These are phyloP conservation scores for Cassiopea andromeda DNA, from an alignment of 30 jellyfish, hydroid and myxozoan species.

Conservation along the genomic window DNA sequence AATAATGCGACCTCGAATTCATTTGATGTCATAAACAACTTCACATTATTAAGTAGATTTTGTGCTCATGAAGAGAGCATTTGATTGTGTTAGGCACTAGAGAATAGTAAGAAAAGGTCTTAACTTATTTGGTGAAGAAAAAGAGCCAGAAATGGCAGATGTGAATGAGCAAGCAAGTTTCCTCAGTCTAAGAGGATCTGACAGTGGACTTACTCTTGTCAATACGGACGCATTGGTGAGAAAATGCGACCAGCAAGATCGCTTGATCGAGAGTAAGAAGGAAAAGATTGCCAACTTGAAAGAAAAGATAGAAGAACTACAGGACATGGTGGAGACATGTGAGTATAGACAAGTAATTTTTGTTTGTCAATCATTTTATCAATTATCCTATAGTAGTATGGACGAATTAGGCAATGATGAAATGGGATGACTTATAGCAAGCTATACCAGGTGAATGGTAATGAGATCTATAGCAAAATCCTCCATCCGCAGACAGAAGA, in stretches of 20 bases:
- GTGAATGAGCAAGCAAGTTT: not conserved
- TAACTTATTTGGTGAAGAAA: not conserved
- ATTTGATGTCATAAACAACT: not conserved
- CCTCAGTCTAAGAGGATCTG: slow-evolving; percentile 23
- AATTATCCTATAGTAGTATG: not conserved
- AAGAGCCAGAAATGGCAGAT: not conserved
- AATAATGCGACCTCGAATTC: not conserved
- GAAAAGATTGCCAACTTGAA: not conserved
- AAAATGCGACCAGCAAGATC: slow-evolving; percentile 14
- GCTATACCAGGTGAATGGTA: too few species aligned
- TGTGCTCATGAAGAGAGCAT: not conserved
- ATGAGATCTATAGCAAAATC: too few species aligned
- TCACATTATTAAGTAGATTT: not conserved
- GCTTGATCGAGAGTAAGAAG: not conserved
- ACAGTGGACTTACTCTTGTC: slow-evolving; percentile 29
- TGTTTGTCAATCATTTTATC: not conserved
- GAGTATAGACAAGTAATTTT: not conserved
- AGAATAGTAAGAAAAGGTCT: not conserved
- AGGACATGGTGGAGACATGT: slow-evolving; percentile 2
- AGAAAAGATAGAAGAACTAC: not conserved
- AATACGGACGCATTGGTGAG: slow-evolving; percentile 43
- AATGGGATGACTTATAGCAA: too few species aligned
- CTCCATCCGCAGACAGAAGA: too few species aligned
- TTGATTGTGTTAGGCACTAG: not conserved
- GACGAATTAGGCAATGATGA: too few species aligned